These are phyloP conservation scores for Odontophorus gujanensis DNA, from an alignment of 2,113 vertebrate species.

Conservation along the genomic window DNA sequence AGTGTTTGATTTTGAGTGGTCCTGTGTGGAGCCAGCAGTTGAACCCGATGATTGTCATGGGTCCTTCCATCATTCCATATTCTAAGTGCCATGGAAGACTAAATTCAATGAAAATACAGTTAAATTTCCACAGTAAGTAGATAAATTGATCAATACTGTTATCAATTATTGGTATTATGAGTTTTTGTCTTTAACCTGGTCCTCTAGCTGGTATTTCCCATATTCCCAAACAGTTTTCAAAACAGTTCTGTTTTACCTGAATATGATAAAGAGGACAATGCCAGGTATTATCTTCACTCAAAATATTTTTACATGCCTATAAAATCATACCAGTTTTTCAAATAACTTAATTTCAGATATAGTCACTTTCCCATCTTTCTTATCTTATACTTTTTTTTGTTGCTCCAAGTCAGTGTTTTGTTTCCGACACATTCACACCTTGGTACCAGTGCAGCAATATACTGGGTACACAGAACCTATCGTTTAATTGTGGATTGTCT, in stretches of 20 bases:
- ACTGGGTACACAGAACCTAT: accelerated
- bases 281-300: not conserved
- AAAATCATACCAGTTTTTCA: not conserved
- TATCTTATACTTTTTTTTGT: not conserved
- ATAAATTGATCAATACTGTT: not conserved
- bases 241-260: not conserved
- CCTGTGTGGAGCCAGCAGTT: not conserved
- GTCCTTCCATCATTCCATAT: not conserved
- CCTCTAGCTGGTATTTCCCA: not conserved
- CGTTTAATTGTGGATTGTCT: not conserved
- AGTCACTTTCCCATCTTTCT: not conserved
- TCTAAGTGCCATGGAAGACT: not conserved
- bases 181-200: not conserved
- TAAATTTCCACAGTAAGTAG: not conserved
- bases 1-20: not conserved
- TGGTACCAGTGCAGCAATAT: not conserved
- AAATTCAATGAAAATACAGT: not conserved
- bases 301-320: not conserved
- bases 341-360: not conserved
- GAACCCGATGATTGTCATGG: not conserved
- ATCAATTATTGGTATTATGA: not conserved
- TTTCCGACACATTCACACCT: not conserved
- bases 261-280: not conserved
- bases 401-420: not conserved
- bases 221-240: not conserved